Evolutionary conservation across 1,140 invertebrate genomes (phyloP), one percentile per base, ranked within the genome.

Genomic region (Psilanteris sp.): DNA sequence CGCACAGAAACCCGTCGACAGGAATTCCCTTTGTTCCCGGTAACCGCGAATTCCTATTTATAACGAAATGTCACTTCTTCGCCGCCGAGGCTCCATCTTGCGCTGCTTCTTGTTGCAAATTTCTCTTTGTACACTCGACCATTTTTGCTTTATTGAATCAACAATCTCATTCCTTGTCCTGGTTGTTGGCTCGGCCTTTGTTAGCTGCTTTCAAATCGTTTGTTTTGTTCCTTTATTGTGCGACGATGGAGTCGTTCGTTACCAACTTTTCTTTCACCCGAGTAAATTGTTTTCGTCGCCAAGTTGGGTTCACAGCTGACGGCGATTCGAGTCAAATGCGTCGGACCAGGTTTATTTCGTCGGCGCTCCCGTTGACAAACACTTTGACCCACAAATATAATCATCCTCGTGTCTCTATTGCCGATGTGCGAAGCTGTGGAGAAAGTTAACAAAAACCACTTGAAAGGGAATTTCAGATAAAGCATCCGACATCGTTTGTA

Each of bases 1-100:
- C 57, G 55, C 48, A 61, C 59, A 64, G 57, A 76, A 62, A 76
- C 27, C 48, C 48, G 64, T 64, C 64, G 64, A 76, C 73, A 71
- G 66, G 52, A 77, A 67, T 77, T 61, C 54, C 61, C 54, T 77
- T 71, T 77, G 66, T 77, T 77, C 48, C 52, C 11, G 43, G 50
- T 36, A 67, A 77, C 74, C 74, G 74, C 74, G 66, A 77, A 77
- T 77, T 71, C 66, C 74, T 77, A 71, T 77, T 71, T 77, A 70
- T 71, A 77, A 71, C 74, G 46, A 77, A 71, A 77, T 71, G 74
- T 67, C 74, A 76, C 48, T 67, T 57, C 46, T 64, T 54, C 36
- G 39, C 48, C 31, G 46, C 48, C 39, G 54, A 44, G 24, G 24
- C 44, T 36, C n/a, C 31, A 7, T 32, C 46, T 52, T 29, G 13